Conservation (phyloP, 92 coral and sea anemone genomes). For the Hydrozoanthus gracilis region DNA sequence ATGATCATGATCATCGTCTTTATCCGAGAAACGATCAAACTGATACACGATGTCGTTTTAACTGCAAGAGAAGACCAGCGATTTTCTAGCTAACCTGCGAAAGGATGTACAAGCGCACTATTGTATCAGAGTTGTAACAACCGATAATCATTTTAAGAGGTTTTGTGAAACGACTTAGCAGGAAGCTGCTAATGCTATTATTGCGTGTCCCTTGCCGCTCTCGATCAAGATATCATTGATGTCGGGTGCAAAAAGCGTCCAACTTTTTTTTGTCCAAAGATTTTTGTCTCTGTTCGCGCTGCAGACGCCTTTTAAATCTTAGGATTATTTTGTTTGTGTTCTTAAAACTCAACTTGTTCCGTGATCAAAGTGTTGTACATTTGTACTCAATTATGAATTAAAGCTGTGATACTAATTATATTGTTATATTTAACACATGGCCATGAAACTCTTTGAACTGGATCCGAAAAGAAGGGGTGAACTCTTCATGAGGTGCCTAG, state of each 20-base stretch:
- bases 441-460: no score
- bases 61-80: background rate
- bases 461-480: no score
- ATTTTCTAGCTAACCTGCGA: background rate
- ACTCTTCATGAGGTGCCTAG: no score
- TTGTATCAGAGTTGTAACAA: background rate
- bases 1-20: background rate
- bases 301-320: background rate
- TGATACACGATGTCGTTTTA: background rate
- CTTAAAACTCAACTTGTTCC: background rate
- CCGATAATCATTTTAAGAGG: background rate
- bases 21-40: background rate
- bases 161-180: background rate
- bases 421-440: no score
- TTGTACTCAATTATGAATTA: constrained; percentile 19
- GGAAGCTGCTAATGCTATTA: background rate
- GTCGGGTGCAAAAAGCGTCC: background rate
- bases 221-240: background rate
- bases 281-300: background rate
- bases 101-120: background rate
- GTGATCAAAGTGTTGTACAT: constrained; percentile 30
- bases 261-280: background rate
- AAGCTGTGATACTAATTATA: background rate
- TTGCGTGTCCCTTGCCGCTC: constrained; percentile 6
- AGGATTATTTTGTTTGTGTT: background rate